A percentile compares a stretch with the other conserved stretches of the same genome.
Evolutionary conservation across 2,888 invertebrate genomes (phyloP).

Genomic region (Leptinotarsa juncta): DNA sequence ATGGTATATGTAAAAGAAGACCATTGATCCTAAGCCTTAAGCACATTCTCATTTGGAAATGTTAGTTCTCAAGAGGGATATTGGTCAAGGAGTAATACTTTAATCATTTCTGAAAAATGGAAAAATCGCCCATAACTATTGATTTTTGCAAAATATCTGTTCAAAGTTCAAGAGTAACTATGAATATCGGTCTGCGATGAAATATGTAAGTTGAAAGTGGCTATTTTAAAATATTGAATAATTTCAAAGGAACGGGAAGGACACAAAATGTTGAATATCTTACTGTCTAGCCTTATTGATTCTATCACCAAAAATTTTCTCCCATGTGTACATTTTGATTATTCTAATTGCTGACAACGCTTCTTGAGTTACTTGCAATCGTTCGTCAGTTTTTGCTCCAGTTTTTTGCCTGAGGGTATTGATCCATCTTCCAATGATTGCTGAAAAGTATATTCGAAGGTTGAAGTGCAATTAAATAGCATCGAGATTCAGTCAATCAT

Average conservation of each 20-base stretch:
- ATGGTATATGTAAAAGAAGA: too few species aligned
- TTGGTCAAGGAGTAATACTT: too few species aligned
- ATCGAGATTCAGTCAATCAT: neutral
- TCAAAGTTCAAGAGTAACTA: too few species aligned
- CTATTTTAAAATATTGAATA: too few species aligned
- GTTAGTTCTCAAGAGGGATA: too few species aligned
- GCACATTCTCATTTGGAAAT: too few species aligned
- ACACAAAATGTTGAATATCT: conserved; percentile 6
- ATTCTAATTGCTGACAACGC: conserved; percentile 54
- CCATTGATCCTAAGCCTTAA: too few species aligned
- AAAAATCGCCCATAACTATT: too few species aligned
- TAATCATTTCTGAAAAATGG: too few species aligned
- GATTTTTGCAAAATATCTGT: too few species aligned
- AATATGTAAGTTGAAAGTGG: too few species aligned
- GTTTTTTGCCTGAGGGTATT: conserved; percentile 46
- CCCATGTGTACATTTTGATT: conserved; percentile 59
- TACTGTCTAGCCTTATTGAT: conserved; percentile 34
- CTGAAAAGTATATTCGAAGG: conserved; percentile 10
- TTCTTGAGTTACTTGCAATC: conserved; percentile 55
- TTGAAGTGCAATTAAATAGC: neutral
- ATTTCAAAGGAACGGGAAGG: neutral
- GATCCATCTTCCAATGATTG: conserved; percentile 34
- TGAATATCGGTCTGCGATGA: too few species aligned
- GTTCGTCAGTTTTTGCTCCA: conserved; percentile 58
- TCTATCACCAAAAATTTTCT: conserved; percentile 49